Evolutionary conservation across 2,797 vertebrate genomes (phyloP).

Genomic region (Acanthis flammea): DNA sequence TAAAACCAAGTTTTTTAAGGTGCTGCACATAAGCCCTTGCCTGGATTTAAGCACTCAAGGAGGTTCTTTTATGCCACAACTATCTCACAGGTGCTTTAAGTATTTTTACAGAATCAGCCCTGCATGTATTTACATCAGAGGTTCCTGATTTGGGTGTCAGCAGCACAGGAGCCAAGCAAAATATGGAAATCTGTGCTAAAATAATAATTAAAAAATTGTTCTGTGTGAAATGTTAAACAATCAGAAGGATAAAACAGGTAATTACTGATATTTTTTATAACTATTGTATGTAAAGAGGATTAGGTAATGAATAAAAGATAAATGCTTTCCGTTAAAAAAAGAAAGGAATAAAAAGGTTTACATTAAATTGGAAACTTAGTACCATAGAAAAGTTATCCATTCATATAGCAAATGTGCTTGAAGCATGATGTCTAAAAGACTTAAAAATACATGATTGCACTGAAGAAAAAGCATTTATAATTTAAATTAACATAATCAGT

Average conservation of each 20-base stretch:
- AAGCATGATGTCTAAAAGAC: constrained; percentile 51
- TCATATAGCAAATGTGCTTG: constrained; percentile 42
- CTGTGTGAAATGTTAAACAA: constrained; percentile 6
- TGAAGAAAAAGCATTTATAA: constrained; percentile 67
- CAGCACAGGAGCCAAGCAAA: not conserved
- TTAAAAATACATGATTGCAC: constrained; percentile 62
- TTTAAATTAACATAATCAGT: constrained; percentile 74
- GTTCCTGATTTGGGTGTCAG: not conserved
- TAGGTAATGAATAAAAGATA: constrained; percentile 58
- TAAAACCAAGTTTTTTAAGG: not conserved
- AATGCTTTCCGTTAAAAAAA: not conserved
- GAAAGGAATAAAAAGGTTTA: not conserved
- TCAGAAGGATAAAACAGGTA: constrained; percentile 29
- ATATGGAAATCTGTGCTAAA: not conserved
- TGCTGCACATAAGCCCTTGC: not conserved
- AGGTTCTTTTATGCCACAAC: not conserved
- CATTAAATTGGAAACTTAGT: constrained; percentile 48
- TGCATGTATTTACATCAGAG: not conserved
- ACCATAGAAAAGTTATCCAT: constrained; percentile 50
- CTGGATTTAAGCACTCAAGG: not conserved
- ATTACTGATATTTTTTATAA: not conserved
- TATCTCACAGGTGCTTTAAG: not conserved
- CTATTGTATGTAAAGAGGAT: constrained; percentile 40
- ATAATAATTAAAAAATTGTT: not conserved
- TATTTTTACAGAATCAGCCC: not conserved